phyloP scores from a whole-genome alignment of 2,797 vertebrate species.

The Anguilla marmorata region DNA sequence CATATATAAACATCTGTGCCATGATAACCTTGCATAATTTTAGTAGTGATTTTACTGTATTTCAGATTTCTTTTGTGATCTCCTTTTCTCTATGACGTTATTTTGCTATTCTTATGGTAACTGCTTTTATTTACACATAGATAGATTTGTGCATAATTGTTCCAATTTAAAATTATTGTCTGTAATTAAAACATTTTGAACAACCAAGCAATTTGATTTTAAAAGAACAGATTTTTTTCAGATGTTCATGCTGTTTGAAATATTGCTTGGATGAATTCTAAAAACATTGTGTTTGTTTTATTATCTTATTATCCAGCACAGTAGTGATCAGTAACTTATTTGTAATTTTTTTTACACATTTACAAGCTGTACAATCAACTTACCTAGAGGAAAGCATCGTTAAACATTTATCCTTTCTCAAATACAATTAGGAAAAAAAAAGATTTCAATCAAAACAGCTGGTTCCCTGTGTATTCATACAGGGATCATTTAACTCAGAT shows the following conservation, averaged over 20 bases:
- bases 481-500: conserved; percentile 2
- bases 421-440: neutral
- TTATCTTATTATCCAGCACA: neutral
- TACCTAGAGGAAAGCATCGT: neutral
- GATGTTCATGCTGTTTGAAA: conserved; percentile 10
- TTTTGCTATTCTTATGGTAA: conserved; percentile 19
- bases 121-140: conserved; percentile 19
- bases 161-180: neutral
- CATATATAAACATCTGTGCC: neutral
- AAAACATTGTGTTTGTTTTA: neutral
- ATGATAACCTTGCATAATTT: neutral
- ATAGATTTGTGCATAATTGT: neutral
- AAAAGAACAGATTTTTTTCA: neutral
- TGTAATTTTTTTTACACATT: neutral
- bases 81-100: neutral
- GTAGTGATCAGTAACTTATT: neutral
- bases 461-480: neutral
- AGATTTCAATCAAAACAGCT: neutral
- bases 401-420: neutral
- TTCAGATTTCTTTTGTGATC: neutral
- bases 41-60: neutral
- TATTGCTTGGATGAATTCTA: conserved; percentile 4
- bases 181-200: neutral
- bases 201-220: conserved; percentile 18
- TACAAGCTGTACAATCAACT: neutral